Percentiles rank a stretch among this genome's conserved stretches.
Evolutionary conservation across 2,113 vertebrate genomes (phyloP).

Genomic region (Tricholaema leucomelas): DNA sequence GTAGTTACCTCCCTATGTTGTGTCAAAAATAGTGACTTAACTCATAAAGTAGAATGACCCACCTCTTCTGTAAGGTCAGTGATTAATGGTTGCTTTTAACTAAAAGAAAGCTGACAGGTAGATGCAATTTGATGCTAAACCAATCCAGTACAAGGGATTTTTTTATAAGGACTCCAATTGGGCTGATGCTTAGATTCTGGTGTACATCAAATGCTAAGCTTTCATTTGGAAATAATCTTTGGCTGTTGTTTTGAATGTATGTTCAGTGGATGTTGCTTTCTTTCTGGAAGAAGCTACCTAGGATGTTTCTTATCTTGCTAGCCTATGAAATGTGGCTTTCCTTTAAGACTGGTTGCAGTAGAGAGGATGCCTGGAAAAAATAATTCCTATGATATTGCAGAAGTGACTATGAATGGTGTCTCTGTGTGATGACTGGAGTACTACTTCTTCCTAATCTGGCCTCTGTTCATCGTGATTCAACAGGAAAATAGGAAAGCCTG

Average conservation of each 20-base stretch:
- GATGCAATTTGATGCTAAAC: neutral
- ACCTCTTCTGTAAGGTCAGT: neutral
- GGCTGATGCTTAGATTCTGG: neutral
- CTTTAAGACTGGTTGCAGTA: neutral
- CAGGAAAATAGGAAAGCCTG: neutral
- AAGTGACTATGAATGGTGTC: neutral
- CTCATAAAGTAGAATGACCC: neutral
- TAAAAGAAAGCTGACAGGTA: neutral
- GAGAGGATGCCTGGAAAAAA: neutral
- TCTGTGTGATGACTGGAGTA: neutral
- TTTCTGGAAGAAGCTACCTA: neutral
- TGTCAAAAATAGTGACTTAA: neutral
- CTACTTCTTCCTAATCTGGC: neutral
- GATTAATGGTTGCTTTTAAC: neutral
- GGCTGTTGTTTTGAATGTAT: neutral
- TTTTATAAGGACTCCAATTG: neutral
- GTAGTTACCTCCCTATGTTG: neutral
- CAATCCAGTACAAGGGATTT: neutral
- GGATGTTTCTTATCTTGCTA: neutral
- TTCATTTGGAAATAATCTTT: neutral
- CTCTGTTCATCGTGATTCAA: neutral
- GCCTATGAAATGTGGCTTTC: neutral
- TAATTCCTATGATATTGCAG: neutral
- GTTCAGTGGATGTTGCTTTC: neutral
- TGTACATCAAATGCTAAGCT: neutral